These are phyloP conservation scores for Baccha elongata DNA, from an alignment of 2,888 invertebrate genomes.

Conservation along the genomic window DNA sequence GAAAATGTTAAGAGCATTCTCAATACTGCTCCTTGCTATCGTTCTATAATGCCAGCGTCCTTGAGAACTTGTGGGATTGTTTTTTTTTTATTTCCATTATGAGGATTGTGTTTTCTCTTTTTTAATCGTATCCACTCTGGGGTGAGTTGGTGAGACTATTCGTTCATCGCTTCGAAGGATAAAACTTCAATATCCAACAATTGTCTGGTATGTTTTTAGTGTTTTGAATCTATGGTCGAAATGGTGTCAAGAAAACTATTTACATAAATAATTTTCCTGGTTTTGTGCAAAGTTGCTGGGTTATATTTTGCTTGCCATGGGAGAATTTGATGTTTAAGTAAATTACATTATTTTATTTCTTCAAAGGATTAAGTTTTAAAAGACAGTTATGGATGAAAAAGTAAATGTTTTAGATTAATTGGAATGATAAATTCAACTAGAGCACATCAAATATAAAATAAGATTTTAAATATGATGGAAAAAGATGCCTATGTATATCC, in stretches of 20 bases:
- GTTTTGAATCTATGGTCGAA: background rate
- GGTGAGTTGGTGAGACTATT: background rate
- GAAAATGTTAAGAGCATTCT: slow-evolving; percentile 17
- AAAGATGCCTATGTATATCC: no score
- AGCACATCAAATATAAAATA: no score
- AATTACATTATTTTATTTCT: no score
- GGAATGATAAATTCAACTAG: no score
- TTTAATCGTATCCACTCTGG: background rate
- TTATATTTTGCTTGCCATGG: no score
- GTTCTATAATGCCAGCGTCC: background rate
- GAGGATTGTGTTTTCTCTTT: slow-evolving; percentile 3
- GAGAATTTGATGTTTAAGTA: no score
- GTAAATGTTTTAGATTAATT: no score
- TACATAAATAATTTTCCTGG: slow-evolving; percentile 22
- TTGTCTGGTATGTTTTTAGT: slow-evolving; percentile 29
- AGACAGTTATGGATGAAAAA: no score
- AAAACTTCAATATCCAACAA: slow-evolving; percentile 5
- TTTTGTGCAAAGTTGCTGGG: slow-evolving; percentile 10
- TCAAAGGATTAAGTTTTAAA: no score
- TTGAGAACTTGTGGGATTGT: background rate
- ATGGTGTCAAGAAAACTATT: slow-evolving; percentile 40
- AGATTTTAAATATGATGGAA: no score
- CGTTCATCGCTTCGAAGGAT: slow-evolving; percentile 17
- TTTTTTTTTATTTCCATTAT: background rate
- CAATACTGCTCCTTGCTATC: background rate